phyloP scores from a whole-genome alignment of 2,797 vertebrate species.

The Chelon auratus region DNA sequence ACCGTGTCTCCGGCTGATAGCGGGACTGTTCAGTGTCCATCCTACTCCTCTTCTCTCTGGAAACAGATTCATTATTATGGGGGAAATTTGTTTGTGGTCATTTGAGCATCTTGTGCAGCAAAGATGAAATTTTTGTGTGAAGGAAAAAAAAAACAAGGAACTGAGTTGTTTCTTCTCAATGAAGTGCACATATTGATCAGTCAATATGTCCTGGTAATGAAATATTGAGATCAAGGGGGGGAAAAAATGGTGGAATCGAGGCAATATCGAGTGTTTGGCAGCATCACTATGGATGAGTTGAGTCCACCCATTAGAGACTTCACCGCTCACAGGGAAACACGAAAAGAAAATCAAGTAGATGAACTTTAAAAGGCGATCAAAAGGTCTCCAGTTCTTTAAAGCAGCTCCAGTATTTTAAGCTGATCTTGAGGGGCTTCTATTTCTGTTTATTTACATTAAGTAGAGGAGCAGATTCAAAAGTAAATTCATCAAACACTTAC shows the following conservation, averaged over 20 bases:
- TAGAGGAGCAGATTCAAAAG: too few relatives aligned
- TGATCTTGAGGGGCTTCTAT: neutral
- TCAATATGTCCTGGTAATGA: neutral
- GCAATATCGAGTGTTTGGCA: neutral
- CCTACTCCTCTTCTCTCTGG: neutral
- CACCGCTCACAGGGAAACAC: neutral
- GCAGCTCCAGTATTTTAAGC: neutral
- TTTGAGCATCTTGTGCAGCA: neutral
- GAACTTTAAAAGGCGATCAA: too few relatives aligned
- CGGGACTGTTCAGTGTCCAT: conserved; percentile 42
- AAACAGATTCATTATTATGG: neutral
- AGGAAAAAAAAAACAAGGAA: neutral
- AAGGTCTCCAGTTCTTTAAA: neutral
- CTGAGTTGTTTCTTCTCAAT: neutral
- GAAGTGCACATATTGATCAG: conserved; percentile 6
- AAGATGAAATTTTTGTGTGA: neutral
- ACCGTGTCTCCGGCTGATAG: conserved; percentile 33
- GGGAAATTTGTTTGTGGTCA: too few relatives aligned
- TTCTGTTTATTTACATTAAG: too few relatives aligned
- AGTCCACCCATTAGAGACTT: neutral
- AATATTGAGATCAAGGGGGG: neutral
- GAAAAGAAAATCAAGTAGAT: neutral
- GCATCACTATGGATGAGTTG: neutral
- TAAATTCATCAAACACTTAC: too few relatives aligned
- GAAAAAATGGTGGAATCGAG: neutral